Conservation (phyloP, 2,888 invertebrate genomes). For the Parapristionchus giblindavisi region DNA sequence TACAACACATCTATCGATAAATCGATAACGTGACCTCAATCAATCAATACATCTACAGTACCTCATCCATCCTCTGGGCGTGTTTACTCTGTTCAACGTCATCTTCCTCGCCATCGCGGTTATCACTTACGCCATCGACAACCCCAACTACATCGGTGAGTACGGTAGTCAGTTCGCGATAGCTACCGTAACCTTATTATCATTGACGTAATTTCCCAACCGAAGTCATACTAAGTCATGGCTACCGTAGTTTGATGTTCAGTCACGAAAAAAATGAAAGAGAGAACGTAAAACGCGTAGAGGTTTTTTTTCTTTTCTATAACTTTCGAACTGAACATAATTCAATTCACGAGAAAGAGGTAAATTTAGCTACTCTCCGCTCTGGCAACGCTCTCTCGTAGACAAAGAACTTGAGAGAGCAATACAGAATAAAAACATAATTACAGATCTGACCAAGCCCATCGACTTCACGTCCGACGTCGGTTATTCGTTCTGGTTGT, state of each 20-base stretch:
- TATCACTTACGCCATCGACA: background rate
- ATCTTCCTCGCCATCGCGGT: constrained; percentile 26
- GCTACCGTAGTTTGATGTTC: too few species aligned
- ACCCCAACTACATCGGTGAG: background rate
- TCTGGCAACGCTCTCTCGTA: too few species aligned
- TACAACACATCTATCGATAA: too few species aligned
- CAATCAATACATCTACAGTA: too few species aligned
- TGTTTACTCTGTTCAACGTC: background rate
- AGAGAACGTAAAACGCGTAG: too few species aligned
- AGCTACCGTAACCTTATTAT: background rate
- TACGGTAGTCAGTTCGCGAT: background rate
- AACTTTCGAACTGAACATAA: background rate
- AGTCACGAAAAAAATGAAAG: too few species aligned
- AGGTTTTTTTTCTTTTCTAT: too few species aligned
- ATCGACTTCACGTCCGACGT: constrained; percentile 29
- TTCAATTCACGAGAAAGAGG: background rate
- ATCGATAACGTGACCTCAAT: too few species aligned
- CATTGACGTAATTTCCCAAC: too few species aligned
- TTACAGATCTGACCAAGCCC: background rate
- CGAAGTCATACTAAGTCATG: too few species aligned
- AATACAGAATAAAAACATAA: too few species aligned
- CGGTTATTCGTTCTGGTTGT: constrained; percentile 55
- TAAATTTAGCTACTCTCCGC: background rate
- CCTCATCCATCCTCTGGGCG: constrained; percentile 24
- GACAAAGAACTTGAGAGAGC: background rate